phyloP scores from a whole-genome alignment of 2,888 invertebrate genomes.

The Dastarcus helophoroides region DNA sequence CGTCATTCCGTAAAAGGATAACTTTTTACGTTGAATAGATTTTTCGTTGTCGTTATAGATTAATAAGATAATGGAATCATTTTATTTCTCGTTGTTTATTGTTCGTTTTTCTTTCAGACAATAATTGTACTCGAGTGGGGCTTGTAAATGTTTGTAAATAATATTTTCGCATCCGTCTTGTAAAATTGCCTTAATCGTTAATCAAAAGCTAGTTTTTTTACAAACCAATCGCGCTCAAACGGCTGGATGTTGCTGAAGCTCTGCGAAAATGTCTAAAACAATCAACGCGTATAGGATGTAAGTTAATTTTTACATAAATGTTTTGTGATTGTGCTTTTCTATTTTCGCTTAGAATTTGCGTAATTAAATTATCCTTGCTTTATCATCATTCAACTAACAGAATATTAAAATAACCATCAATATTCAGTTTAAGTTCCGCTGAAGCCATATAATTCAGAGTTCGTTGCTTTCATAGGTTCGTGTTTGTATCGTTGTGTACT shows the following conservation, averaged over 20 bases:
- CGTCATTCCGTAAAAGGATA: no score
- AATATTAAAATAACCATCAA: not conserved
- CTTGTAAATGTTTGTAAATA: no score
- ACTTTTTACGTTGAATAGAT: no score
- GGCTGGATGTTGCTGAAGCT: constrained; percentile 5
- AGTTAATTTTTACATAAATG: constrained; percentile 40
- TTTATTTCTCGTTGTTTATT: constrained; percentile 4
- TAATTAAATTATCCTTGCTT: constrained; percentile 15
- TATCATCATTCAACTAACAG: not conserved
- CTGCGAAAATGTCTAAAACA: constrained; percentile 62
- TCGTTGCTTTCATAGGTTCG: no score
- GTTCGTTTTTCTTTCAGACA: constrained; percentile 9
- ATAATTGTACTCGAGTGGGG: no score
- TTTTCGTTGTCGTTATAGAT: no score
- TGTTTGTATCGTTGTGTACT: no score
- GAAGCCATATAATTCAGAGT: not conserved
- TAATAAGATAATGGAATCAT: no score
- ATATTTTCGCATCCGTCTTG: no score
- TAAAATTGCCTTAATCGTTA: no score
- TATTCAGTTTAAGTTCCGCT: not conserved
- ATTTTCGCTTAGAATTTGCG: constrained; percentile 12
- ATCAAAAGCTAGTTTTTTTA: no score
- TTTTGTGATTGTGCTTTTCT: constrained; percentile 18
- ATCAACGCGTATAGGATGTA: constrained; percentile 84
- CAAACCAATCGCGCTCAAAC: constrained; percentile 6